These are phyloP conservation scores for Bursaphelenchus okinawaensis DNA, from an alignment of 2,888 invertebrate genomes.

Conservation along the genomic window DNA sequence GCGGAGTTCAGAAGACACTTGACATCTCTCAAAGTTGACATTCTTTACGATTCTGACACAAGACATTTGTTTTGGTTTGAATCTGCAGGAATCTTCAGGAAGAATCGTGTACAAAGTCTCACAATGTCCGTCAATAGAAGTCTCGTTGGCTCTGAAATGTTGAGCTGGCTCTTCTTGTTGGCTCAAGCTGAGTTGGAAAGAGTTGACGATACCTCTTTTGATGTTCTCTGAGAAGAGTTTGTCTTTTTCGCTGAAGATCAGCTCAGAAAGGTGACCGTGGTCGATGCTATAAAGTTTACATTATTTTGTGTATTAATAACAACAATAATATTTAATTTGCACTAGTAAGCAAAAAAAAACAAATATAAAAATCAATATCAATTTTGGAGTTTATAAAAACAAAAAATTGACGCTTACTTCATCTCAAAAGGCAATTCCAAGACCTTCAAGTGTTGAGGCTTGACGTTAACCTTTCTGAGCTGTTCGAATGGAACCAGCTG, in stretches of 20 bases:
- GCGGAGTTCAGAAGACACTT: conserved; percentile 20
- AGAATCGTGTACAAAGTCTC: conserved; percentile 34
- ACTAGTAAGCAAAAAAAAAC: too few species aligned
- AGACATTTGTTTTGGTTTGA: background rate
- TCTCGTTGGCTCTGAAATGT: conserved; percentile 33
- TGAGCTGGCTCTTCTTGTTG: conserved; percentile 13
- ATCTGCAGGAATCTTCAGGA: background rate
- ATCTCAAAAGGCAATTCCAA: conserved; percentile 13
- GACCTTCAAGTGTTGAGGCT: conserved; percentile 8
- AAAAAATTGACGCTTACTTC: conserved; percentile 1
- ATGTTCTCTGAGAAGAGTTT: conserved; percentile 45
- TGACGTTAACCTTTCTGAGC: conserved; percentile 11
- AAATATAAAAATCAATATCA: too few species aligned
- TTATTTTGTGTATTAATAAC: too few species aligned
- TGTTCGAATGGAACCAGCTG: conserved; percentile 12
- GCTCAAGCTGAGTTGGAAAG: conserved; percentile 10
- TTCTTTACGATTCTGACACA: conserved; percentile 41
- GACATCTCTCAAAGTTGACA: conserved; percentile 59
- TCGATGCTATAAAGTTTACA: too few species aligned
- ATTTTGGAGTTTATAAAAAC: background rate
- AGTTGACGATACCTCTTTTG: conserved; percentile 47
- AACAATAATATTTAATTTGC: too few species aligned
- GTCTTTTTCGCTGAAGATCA: conserved; percentile 37
- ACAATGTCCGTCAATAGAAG: conserved; percentile 51
- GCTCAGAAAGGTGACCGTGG: conserved; percentile 25